Conservation (phyloP, 2,888 invertebrate species). For the Anarsia innoxiella region DNA sequence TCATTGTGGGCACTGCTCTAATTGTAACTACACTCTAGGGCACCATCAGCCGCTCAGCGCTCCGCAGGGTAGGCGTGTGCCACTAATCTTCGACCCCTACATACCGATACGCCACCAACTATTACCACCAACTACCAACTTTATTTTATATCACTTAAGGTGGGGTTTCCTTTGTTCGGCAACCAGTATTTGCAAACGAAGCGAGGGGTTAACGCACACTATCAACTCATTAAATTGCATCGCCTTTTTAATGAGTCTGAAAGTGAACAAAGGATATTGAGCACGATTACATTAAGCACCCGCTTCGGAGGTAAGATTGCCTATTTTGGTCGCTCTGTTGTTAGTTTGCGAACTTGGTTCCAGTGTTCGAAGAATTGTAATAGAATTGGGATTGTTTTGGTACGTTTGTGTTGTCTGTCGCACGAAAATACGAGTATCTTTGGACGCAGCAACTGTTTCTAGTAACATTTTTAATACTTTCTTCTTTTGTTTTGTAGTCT, state of each 20-base stretch:
- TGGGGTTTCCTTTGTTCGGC: conserved; percentile 24
- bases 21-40: conserved; percentile 76
- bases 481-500: no score
- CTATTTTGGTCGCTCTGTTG: conserved; percentile 45
- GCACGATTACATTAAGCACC: conserved; percentile 72
- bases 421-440: no score
- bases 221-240: conserved; percentile 76
- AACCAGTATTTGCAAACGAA: conserved; percentile 63
- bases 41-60: conserved; percentile 73
- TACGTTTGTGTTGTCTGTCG: no score
- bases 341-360: conserved; percentile 28
- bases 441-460: no score
- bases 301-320: conserved; percentile 63
- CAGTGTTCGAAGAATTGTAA: conserved; percentile 4
- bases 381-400: conserved; percentile 8
- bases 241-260: conserved; percentile 76
- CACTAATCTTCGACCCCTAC: conserved; percentile 75
- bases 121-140: conserved; percentile 23
- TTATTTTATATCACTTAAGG: conserved; percentile 25
- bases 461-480: no score
- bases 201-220: conserved; percentile 74
- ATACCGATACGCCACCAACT: conserved; percentile 53
- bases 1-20: conserved; percentile 74
- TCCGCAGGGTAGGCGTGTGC: conserved; percentile 70
- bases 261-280: conserved; percentile 75